Evolutionary conservation across 2,113 vertebrate genomes (phyloP), one percentile per base, ranked within the genome.

Genomic region (Nesoenas mayeri): DNA sequence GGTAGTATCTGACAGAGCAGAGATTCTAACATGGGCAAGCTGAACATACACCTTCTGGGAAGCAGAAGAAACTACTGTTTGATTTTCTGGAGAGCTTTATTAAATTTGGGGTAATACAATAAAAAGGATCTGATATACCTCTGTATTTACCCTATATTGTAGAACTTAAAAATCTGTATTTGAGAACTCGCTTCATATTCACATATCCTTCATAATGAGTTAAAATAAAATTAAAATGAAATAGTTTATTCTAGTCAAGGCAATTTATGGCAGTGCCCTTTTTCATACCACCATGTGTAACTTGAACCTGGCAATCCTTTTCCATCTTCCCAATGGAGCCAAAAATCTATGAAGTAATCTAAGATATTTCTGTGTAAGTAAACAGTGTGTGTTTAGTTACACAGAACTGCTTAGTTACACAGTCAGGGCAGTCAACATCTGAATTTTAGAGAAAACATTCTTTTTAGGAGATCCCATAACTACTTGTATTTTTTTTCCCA

Each of bases 21-120:
- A 95, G 85, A 93, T 64, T 94, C 78, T 83, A 87, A 88, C 95
- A 91, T 50, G 74, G 93, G 79, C 64, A 96, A 96, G 88, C 81
- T 96, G 87, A 98, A 96, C 83, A 88, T 62, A 71, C 50, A 95
- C 65, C 70, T 97, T 42, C 79, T 94, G 66, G 60, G 93, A 97
- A 90, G 67, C 10, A 98, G 96, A 95, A 97, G 78, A 96, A 96
- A 96, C 83, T 96, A 95, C 88, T 93, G 72, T 81, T 95, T 79
- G 70, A 72, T 96, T 95, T 95, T 97, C 88, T 72, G 88, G 88
- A 97, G 60, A 96, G 42, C 77, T 97, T 98, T 97, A 98, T 97
- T 98, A 93, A 83, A 97, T 96, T 95, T 90, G 60, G 95, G 97
- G 66, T 42, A 94, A 96, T 90, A 98, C 92, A 97, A 56, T 80